phyloP scores from a whole-genome alignment of 2,113 vertebrate genomes.

The Erpornis zantholeuca region DNA sequence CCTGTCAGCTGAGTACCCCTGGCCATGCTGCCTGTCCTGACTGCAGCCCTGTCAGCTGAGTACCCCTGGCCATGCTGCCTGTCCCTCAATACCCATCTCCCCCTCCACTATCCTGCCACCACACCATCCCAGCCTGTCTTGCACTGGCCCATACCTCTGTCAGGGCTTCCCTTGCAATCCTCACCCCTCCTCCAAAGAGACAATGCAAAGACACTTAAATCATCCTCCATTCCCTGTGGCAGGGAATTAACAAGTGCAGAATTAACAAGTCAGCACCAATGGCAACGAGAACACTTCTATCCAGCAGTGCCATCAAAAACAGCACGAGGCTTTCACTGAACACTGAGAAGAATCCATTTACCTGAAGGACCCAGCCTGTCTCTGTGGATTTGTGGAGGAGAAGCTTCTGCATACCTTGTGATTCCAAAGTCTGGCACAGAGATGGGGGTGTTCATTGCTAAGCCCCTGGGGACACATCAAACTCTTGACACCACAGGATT shows the following conservation, averaged over 20 bases:
- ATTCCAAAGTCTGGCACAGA: neutral
- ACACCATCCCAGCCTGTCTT: neutral
- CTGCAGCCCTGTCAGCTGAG: neutral
- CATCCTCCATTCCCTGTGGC: neutral
- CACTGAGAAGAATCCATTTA: neutral
- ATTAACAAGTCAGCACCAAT: neutral
- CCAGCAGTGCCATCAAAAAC: neutral
- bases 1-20: neutral
- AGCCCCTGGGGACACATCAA: neutral
- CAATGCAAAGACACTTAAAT: neutral
- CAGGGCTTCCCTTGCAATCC: neutral
- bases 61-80: neutral
- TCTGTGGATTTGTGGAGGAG: neutral
- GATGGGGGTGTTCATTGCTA: neutral
- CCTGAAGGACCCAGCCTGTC: neutral
- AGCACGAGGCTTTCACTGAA: neutral
- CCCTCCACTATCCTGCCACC: no score
- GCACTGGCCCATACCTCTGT: fast-evolving
- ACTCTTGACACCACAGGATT: neutral
- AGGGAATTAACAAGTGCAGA: neutral
- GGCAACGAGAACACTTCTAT: neutral
- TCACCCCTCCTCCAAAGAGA: neutral
- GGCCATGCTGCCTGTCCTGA: neutral
- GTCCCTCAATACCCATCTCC: neutral
- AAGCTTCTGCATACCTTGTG: neutral